Conservation (phyloP, 2,113 vertebrate genomes). For the Aplodontia rufa region DNA sequence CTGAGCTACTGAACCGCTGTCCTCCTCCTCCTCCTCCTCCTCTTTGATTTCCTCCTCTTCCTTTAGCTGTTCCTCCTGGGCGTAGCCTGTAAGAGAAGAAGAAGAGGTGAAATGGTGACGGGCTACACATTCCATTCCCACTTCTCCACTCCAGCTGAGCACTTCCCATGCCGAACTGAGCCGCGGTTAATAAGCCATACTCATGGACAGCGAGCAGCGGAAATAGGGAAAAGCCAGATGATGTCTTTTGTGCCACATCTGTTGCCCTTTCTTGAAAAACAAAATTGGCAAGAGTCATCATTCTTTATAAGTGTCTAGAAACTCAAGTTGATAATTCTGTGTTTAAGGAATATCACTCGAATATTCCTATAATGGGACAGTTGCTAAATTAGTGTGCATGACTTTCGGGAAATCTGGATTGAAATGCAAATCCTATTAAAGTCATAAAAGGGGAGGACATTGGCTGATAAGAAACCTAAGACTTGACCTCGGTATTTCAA, state of each 20-base stretch:
- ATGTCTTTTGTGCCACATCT: constrained; percentile 43
- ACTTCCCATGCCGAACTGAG: not conserved
- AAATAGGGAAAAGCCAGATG: constrained; percentile 37
- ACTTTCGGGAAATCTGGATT: constrained; percentile 71
- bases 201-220: constrained; percentile 29
- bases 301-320: constrained; percentile 77
- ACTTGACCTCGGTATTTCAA: not conserved
- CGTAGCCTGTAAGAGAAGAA: constrained; percentile 90
- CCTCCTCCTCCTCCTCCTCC: constrained; percentile 93
- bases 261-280: not conserved
- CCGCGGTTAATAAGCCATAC: not conserved
- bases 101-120: constrained; percentile 69
- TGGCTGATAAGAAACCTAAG: constrained; percentile 54
- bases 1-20: constrained; percentile 90
- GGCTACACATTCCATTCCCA: not conserved
- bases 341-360: constrained; percentile 72
- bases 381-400: constrained; percentile 67
- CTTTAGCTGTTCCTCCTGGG: constrained; percentile 93
- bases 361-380: constrained; percentile 65
- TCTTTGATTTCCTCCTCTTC: constrained; percentile 89
- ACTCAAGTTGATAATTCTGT: constrained; percentile 77
- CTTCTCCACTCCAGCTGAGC: not conserved
- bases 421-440: constrained; percentile 71
- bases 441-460: not conserved
- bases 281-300: constrained; percentile 67